These are phyloP conservation scores for Ambastaia sidthimunki DNA, from an alignment of 2,797 vertebrate species.

Conservation along the genomic window DNA sequence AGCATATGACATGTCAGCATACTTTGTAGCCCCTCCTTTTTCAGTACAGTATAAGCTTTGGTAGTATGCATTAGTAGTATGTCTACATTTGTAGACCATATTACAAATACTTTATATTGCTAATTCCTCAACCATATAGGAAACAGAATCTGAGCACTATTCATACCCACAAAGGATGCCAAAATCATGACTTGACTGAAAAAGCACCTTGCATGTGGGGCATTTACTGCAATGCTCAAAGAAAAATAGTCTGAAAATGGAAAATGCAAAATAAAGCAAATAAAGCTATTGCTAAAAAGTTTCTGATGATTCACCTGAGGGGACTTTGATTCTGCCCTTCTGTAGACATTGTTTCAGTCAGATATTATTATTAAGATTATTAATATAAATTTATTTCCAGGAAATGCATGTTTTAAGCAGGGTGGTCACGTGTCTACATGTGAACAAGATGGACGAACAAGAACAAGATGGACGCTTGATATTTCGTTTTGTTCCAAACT, in stretches of 20 bases:
- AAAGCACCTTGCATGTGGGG: slow-evolving; percentile 89
- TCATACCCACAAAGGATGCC: slow-evolving; percentile 88
- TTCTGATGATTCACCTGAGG: slow-evolving; percentile 81
- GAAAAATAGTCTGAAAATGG: slow-evolving; percentile 7
- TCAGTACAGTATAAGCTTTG: slow-evolving; percentile 8
- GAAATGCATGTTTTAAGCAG: too few relatives aligned
- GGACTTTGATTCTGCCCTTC: slow-evolving; percentile 71
- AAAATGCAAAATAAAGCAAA: background rate
- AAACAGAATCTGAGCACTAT: slow-evolving; percentile 20
- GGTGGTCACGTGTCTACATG: too few relatives aligned
- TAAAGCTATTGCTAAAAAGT: background rate
- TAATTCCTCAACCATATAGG: background rate
- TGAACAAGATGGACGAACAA: too few relatives aligned
- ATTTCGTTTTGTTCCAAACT: too few relatives aligned
- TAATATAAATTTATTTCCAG: background rate
- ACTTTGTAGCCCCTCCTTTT: background rate
- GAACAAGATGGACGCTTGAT: too few relatives aligned
- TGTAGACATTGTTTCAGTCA: slow-evolving; percentile 61
- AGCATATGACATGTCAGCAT: slow-evolving; percentile 45
- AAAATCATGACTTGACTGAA: slow-evolving; percentile 94
- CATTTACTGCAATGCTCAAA: slow-evolving; percentile 86
- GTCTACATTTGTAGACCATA: too few relatives aligned
- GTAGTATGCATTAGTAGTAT: too few relatives aligned
- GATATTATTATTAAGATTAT: slow-evolving; percentile 18
- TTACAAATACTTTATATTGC: too few relatives aligned